Evolutionary conservation across 2,113 vertebrate species (phyloP).

Genomic region (Coreoperca whiteheadi): DNA sequence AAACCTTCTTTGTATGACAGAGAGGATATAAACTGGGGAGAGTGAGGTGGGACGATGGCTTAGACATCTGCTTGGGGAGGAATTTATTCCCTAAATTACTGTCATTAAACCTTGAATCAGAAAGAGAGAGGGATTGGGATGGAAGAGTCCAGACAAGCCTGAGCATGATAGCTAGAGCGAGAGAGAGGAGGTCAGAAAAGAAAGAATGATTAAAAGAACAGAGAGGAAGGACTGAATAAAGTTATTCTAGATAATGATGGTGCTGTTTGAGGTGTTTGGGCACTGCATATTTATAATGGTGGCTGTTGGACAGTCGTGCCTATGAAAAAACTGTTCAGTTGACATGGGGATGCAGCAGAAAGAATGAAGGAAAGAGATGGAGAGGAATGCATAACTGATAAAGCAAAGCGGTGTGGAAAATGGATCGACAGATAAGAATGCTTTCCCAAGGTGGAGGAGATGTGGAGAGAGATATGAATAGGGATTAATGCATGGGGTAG

Average conservation of each 20-base stretch:
- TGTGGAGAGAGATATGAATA: slow-evolving; percentile 8
- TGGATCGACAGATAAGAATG: slow-evolving; percentile 6
- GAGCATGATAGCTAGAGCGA: slow-evolving; percentile 49
- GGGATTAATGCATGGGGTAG: background rate
- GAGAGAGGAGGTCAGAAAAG: background rate
- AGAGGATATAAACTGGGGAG: slow-evolving; percentile 38
- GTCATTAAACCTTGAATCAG: slow-evolving; percentile 70
- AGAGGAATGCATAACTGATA: slow-evolving; percentile 13
- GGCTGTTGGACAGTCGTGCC: background rate
- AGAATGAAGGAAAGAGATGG: background rate
- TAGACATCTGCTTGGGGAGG: slow-evolving; percentile 75
- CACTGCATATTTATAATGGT: background rate
- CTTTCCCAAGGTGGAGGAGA: background rate
- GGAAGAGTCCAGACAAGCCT: slow-evolving; percentile 51
- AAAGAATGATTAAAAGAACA: background rate
- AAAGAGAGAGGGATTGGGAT: slow-evolving; percentile 45
- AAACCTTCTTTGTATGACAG: slow-evolving; percentile 29
- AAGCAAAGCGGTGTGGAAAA: slow-evolving; percentile 4
- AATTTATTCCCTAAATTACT: slow-evolving; percentile 78
- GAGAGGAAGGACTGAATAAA: background rate
- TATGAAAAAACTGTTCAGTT: background rate
- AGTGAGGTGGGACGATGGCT: slow-evolving; percentile 15
- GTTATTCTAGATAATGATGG: background rate
- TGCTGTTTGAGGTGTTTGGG: no score
- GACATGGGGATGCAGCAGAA: background rate